Conservation (phyloP, 2,113 vertebrate genomes). For the Chitala chitala region DNA sequence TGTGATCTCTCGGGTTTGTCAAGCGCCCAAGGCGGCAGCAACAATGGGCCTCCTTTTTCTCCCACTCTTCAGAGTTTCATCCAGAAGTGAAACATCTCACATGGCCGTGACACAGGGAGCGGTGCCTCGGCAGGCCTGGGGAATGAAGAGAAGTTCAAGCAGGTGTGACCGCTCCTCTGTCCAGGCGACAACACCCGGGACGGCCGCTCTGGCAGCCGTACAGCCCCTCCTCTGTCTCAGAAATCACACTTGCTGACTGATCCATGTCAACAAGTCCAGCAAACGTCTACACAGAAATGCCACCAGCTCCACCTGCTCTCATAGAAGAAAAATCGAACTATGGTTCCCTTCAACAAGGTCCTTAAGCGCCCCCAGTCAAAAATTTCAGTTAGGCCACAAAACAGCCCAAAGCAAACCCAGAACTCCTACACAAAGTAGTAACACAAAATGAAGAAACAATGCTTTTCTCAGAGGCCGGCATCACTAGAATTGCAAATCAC, state of each 20-base stretch:
- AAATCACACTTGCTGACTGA: too few relatives aligned
- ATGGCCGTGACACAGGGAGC: neutral
- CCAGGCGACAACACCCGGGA: neutral
- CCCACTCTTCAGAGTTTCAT: neutral
- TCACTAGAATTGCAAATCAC: conserved; percentile 5
- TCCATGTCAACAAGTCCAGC: too few relatives aligned
- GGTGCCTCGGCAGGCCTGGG: neutral
- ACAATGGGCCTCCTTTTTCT: neutral
- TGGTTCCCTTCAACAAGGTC: too few relatives aligned
- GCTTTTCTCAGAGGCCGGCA: neutral
- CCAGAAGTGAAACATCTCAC: neutral
- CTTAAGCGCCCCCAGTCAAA: too few relatives aligned
- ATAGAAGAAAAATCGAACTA: too few relatives aligned
- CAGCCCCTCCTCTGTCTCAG: too few relatives aligned
- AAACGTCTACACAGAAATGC: too few relatives aligned
- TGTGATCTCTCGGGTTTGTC: neutral
- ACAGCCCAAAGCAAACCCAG: neutral
- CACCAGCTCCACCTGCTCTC: too few relatives aligned
- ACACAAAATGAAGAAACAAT: neutral
- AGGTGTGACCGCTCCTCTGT: neutral
- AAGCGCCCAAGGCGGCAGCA: too few relatives aligned
- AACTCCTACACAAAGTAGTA: neutral
- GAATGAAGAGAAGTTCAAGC: neutral
- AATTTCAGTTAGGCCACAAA: too few relatives aligned
- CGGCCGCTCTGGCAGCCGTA: neutral